Base-by-base conservation (phyloP, 2,888 invertebrate species). In the Cosmia pyralina region DNA sequence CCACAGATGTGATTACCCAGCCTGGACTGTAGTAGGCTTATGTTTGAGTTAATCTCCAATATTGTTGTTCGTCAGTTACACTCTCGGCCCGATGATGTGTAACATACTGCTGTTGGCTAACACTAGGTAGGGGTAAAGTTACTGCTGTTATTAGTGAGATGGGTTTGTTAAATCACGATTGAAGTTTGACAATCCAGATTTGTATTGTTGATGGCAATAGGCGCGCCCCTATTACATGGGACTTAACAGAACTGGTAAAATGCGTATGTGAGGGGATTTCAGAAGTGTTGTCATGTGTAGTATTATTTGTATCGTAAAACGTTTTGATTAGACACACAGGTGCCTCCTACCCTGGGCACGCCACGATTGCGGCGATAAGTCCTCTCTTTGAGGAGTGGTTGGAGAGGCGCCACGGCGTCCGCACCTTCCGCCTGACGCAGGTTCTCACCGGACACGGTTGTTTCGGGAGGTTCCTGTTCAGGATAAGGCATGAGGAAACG, bases 1-100 rank as follows among this genome's bases (percentile, higher is more conserved):
- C 85, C 83, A 79, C 88, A 87, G 88, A 88, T 87, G 88, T 85
- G 86, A 88, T 89, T 87, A 87, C 84, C 85, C 81, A 76, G 80
- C 38, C 78, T 81, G 77, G 74, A 77, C 84, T 76, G 58, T 50
- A 63, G 58, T 50, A 63, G 59, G 64, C 77, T 69, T 68, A 76
- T 81, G 74, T 85, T 85, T 77, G 85, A 86, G 80, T 84, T 85
- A 85, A 85, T 87, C 86, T 84, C 77, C 86, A 85, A 87, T 82
- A 85, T 86, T 77, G 82, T 81, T 81, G 73, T 76, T 79, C 75
- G 81, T 81, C 79, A 79, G 76, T 81, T 77, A 80, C 82, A 72
- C 73, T 76, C 48, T 66, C 62, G 60, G 72, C 68, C 63, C 73
- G 38, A 55, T 65, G 62, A 78, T 68, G 69, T 70, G 83, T 75